Evolutionary conservation across 2,888 invertebrate genomes (phyloP).

Genomic region (Phortica okadai): DNA sequence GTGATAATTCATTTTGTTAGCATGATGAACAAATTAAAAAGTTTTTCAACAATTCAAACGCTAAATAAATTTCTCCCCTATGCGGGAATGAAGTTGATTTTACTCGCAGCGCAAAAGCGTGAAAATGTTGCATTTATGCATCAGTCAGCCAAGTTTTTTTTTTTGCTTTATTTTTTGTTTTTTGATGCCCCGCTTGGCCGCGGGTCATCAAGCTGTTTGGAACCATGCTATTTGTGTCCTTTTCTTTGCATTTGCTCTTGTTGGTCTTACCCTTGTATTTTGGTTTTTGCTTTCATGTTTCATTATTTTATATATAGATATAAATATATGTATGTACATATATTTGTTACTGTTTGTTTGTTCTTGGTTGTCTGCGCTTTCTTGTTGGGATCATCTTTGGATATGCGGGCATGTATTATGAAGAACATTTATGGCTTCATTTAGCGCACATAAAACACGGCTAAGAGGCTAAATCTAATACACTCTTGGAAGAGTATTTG

Average conservation of each 20-base stretch:
- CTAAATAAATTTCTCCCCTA: constrained; percentile 47
- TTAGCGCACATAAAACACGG: constrained; percentile 15
- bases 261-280: neutral
- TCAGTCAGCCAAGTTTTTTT: neutral
- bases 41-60: constrained; percentile 42
- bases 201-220: neutral
- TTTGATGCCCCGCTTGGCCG: neutral
- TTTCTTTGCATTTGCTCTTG: neutral
- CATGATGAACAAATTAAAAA: constrained; percentile 54
- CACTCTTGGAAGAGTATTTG: neutral
- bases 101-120: constrained; percentile 28
- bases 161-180: neutral
- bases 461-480: neutral
- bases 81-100: constrained; percentile 34
- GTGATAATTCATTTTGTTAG: constrained; percentile 51
- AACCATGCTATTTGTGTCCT: neutral
- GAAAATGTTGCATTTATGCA: constrained; percentile 8
- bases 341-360: neutral
- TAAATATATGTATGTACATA: neutral
- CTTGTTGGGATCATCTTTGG: neutral
- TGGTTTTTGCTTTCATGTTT: neutral
- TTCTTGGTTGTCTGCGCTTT: neutral
- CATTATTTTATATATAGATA: neutral
- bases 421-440: constrained; percentile 20
- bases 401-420: constrained; percentile 22